Percentiles rank a stretch among this genome's conserved stretches.
phyloP scores from a whole-genome alignment of 2,888 invertebrate species.

The Arctia plantaginis region DNA sequence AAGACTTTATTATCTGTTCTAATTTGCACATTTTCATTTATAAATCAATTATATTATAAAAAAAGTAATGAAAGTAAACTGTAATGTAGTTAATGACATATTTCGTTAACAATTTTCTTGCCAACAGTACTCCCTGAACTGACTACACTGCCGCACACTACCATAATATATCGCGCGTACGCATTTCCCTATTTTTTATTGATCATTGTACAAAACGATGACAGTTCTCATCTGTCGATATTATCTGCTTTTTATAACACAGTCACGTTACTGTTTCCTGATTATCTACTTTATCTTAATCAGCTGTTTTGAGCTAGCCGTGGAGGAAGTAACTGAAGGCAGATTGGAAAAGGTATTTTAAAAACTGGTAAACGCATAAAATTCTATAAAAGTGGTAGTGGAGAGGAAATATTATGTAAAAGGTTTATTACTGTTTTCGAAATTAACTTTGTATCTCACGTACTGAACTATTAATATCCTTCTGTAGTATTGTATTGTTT shows the following conservation, averaged over 20 bases:
- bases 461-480: too few relatives aligned
- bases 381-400: too few relatives aligned
- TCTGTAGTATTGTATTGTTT: too few relatives aligned
- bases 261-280: constrained; percentile 59
- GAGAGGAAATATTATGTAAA: too few relatives aligned
- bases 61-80: not conserved
- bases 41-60: not conserved
- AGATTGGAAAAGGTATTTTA: not conserved
- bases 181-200: constrained; percentile 68
- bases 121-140: constrained; percentile 40
- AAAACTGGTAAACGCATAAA: not conserved
- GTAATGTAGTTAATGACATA: not conserved
- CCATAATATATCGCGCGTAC: constrained; percentile 44
- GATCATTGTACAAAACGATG: constrained; percentile 58
- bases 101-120: constrained; percentile 31
- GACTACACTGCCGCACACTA: constrained; percentile 40
- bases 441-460: too few relatives aligned
- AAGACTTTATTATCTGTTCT: too few relatives aligned
- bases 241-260: constrained; percentile 52
- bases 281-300: constrained; percentile 37
- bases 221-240: constrained; percentile 64
- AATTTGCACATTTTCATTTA: too few relatives aligned
- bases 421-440: too few relatives aligned
- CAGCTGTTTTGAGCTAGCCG: not conserved
- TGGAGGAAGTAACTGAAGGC: not conserved